Evolutionary conservation across 1,140 invertebrate species (phyloP).

Genomic region (Danaus plexippus): DNA sequence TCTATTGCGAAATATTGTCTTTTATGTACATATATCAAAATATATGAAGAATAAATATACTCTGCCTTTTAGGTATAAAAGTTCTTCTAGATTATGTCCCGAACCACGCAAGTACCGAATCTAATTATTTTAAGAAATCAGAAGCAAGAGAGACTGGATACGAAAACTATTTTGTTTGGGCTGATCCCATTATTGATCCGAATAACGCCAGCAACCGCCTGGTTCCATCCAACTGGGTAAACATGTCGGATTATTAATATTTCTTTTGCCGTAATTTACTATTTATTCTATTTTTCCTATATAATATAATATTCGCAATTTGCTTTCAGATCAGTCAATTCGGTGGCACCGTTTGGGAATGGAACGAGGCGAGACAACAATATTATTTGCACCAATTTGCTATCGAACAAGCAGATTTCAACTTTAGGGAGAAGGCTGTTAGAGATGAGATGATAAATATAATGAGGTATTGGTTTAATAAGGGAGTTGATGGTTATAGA

Average conservation of each 20-base stretch:
- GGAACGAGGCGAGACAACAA: constrained; percentile 72
- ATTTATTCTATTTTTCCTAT: too few relatives aligned
- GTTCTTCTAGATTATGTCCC: constrained; percentile 80
- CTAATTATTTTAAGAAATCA: constrained; percentile 78
- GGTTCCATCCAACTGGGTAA: constrained; percentile 48
- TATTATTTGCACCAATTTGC: constrained; percentile 80
- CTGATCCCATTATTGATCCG: constrained; percentile 32
- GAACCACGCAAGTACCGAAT: constrained; percentile 80
- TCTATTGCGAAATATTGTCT: too few relatives aligned
- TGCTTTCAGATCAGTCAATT: constrained; percentile 58
- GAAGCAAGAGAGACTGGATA: constrained; percentile 69
- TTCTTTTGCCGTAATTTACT: neutral
- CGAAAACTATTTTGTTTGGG: constrained; percentile 80
- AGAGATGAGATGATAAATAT: constrained; percentile 70
- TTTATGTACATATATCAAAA: too few relatives aligned
- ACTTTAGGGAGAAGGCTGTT: constrained; percentile 73
- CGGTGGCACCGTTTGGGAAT: constrained; percentile 77
- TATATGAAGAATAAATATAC: too few relatives aligned
- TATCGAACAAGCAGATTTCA: constrained; percentile 78
- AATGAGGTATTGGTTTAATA: constrained; percentile 75
- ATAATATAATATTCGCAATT: neutral
- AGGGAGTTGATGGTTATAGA: constrained; percentile 80
- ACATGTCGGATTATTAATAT: neutral
- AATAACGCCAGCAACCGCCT: constrained; percentile 21
- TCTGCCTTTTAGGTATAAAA: constrained; percentile 24